These are phyloP conservation scores for Lampropteryx suffumata DNA, from an alignment of 2,888 invertebrate genomes.

Conservation along the genomic window DNA sequence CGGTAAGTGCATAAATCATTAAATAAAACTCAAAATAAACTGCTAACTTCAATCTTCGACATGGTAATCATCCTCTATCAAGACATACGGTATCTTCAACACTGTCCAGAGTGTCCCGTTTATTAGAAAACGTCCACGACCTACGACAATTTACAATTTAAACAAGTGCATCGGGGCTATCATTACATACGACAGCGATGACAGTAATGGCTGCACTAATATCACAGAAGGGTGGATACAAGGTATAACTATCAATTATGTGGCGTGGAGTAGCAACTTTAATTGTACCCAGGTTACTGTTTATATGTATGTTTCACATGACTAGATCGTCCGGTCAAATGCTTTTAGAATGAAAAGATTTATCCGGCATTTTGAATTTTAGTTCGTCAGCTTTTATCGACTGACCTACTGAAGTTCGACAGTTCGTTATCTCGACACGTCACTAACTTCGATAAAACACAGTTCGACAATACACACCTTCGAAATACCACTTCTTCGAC, in stretches of 20 bases:
- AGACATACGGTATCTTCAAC: neutral
- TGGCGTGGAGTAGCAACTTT: neutral
- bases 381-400: too few species aligned
- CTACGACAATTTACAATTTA: slow-evolving; percentile 12
- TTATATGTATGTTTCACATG: neutral
- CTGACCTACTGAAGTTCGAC: too few species aligned
- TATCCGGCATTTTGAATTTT: too few species aligned
- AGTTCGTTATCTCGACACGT: too few species aligned
- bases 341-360: too few species aligned
- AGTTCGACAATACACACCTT: too few species aligned
- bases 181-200: slow-evolving; percentile 10
- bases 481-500: too few species aligned
- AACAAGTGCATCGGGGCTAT: slow-evolving; percentile 3
- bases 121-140: slow-evolving; percentile 11
- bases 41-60: too few species aligned
- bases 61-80: too few species aligned
- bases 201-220: slow-evolving; percentile 9
- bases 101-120: neutral
- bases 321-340: neutral
- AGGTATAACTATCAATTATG: slow-evolving; percentile 2
- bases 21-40: too few species aligned
- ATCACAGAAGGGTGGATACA: neutral
- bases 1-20: too few species aligned
- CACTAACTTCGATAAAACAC: too few species aligned
- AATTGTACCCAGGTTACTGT: slow-evolving; percentile 5